Conservation (phyloP, 2,797 vertebrate species). For the Uromys caudimaculatus region DNA sequence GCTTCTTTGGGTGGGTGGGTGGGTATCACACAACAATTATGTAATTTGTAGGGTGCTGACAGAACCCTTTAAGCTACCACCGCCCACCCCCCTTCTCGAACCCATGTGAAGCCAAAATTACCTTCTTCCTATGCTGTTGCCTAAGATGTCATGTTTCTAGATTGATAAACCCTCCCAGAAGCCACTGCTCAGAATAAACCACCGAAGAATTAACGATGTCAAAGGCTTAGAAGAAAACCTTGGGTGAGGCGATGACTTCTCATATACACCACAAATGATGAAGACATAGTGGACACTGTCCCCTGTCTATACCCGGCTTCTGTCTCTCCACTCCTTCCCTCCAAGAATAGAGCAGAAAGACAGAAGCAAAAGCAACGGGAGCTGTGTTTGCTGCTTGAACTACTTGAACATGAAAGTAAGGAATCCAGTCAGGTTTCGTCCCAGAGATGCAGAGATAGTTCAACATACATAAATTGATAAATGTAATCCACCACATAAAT, state of each 20-base stretch:
- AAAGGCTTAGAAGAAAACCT: conserved; percentile 8
- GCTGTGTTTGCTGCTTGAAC: not conserved
- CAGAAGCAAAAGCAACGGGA: not conserved
- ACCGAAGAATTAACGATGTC: not conserved
- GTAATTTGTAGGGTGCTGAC: conserved; percentile 3
- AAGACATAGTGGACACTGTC: not conserved
- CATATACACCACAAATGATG: not conserved
- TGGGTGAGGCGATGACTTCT: not conserved
- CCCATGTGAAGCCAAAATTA: conserved; percentile 15
- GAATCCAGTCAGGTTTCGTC: not conserved
- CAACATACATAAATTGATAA: not conserved
- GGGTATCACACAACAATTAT: not conserved
- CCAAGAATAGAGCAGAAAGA: not conserved
- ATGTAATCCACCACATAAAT: not conserved
- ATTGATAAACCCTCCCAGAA: not conserved
- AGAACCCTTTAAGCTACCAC: not conserved
- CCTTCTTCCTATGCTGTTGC: not conserved
- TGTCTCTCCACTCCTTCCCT: not conserved
- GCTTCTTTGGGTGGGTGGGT: not conserved
- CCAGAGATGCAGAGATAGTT: not conserved
- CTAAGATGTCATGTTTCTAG: not conserved
- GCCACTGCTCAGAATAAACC: not conserved
- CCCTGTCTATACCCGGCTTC: not conserved
- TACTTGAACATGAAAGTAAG: not conserved
- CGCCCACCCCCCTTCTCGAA: not conserved